These are phyloP conservation scores for Oreonectes daqikongensis DNA, from an alignment of 2,797 vertebrate species.

Conservation along the genomic window DNA sequence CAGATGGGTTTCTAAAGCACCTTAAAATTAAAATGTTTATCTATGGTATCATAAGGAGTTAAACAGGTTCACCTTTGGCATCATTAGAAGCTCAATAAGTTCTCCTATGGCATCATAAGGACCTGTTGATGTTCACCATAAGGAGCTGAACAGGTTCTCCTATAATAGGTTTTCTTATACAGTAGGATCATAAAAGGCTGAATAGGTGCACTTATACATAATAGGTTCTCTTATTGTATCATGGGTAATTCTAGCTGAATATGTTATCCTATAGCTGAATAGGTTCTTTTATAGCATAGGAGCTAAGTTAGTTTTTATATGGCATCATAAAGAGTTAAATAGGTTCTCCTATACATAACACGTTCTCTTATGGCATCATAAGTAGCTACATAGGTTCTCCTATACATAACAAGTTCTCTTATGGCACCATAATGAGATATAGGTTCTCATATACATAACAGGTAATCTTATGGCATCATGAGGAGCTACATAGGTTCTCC, in stretches of 20 bases:
- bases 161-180: not conserved
- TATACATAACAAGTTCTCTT: no score
- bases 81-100: no score
- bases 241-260: no score
- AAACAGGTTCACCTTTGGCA: not conserved
- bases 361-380: not conserved
- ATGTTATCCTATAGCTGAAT: no score
- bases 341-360: not conserved
- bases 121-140: no score
- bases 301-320: not conserved
- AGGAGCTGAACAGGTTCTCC: not conserved
- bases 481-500: no score
- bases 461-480: no score
- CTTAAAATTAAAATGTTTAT: not conserved
- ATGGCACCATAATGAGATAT: no score
- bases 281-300: no score
- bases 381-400: no score
- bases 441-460: no score
- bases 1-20: not conserved
- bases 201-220: not conserved
- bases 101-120: not conserved
- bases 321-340: not conserved
- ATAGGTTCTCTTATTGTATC: not conserved
- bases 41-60: not conserved
- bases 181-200: not conserved